Evolutionary conservation across 2,888 invertebrate genomes (phyloP).

Genomic region (Troilus luridus): DNA sequence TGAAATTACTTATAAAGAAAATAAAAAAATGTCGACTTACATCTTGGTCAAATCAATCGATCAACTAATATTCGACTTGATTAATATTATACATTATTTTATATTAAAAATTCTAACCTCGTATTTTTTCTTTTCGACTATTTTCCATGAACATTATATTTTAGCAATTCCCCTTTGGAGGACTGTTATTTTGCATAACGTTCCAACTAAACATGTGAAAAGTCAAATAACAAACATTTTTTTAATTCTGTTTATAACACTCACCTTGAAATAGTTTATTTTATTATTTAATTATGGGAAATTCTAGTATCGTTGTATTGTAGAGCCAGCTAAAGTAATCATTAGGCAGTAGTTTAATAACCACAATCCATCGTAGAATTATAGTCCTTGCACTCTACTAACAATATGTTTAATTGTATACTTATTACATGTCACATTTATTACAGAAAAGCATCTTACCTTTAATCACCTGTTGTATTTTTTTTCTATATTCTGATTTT

Average conservation of each 20-base stretch:
- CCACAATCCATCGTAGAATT: not conserved
- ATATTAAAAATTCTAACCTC: no score
- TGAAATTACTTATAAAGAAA: no score
- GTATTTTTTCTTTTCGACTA: not conserved
- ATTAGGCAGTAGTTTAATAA: not conserved
- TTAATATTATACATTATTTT: no score
- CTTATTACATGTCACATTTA: not conserved
- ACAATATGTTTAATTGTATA: not conserved
- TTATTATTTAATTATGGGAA: not conserved
- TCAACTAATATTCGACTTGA: no score
- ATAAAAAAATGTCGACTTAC: no score
- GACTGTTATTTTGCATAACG: not conserved
- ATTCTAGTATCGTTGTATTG: not conserved
- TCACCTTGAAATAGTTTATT: not conserved
- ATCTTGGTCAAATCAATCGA: no score
- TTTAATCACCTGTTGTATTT: not conserved
- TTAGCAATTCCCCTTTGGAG: not conserved
- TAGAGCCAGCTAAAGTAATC: not conserved
- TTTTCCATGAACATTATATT: not conserved
- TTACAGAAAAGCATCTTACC: not conserved
- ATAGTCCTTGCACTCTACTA: not conserved
- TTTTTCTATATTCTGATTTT: not conserved
- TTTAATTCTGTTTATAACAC: not conserved
- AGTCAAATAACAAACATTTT: conserved; percentile 10
- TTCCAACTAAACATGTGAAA: not conserved